Conservation (phyloP, 2,888 invertebrate genomes). For the Tipula lateralis region DNA sequence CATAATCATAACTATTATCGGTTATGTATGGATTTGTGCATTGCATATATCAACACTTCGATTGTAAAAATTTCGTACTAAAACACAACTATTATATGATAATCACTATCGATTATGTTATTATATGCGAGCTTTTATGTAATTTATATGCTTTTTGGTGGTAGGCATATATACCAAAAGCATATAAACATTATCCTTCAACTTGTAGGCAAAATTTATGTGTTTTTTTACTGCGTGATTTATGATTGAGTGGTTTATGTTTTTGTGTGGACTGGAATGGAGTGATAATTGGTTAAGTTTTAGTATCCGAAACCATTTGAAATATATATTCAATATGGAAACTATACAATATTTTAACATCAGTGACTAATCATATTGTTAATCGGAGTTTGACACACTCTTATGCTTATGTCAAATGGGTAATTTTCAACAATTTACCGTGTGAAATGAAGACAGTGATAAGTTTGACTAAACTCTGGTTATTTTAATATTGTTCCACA, state of each 20-base stretch:
- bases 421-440: too few relatives aligned
- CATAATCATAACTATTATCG: not conserved
- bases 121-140: constrained; percentile 2
- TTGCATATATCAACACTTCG: not conserved
- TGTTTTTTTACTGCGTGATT: not conserved
- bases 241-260: not conserved
- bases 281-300: too few relatives aligned
- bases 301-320: too few relatives aligned
- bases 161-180: not conserved
- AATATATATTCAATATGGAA: too few relatives aligned
- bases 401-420: too few relatives aligned
- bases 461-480: too few relatives aligned
- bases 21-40: not conserved
- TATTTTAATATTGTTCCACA: too few relatives aligned
- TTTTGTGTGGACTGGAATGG: too few relatives aligned
- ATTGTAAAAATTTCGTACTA: not conserved
- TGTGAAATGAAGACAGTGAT: too few relatives aligned
- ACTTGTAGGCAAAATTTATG: not conserved
- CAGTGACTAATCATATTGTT: too few relatives aligned
- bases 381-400: too few relatives aligned
- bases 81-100: not conserved
- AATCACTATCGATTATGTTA: not conserved
- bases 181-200: not conserved
- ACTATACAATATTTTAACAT: too few relatives aligned
- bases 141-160: not conserved